These are phyloP conservation scores for Saguinus imperator DNA, from an alignment of 2,113 vertebrate species.

Conservation along the genomic window DNA sequence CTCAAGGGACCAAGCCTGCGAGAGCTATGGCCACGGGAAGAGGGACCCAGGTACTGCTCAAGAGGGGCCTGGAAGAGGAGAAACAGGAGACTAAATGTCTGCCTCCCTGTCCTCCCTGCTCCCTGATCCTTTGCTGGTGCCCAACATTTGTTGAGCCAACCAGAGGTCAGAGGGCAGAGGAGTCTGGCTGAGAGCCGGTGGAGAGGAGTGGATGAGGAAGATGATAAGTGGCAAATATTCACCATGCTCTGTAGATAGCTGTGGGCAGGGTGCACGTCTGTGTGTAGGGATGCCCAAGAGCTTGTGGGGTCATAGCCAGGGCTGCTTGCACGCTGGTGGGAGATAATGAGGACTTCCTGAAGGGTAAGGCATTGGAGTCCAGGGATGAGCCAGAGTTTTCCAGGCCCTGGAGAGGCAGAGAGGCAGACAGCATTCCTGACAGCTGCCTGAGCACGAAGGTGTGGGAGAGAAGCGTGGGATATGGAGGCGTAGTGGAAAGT, in stretches of 20 bases:
- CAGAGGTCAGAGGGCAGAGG: background rate
- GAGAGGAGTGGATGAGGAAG: background rate
- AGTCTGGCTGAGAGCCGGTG: background rate
- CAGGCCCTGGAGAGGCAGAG: background rate
- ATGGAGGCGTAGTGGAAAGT: background rate
- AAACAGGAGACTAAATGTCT: background rate
- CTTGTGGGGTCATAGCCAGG: background rate
- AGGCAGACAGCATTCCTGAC: background rate
- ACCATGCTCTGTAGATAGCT: background rate
- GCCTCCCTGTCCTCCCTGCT: background rate
- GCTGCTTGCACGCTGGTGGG: background rate
- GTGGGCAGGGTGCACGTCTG: fast-evolving
- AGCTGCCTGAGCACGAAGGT: background rate
- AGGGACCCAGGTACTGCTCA: background rate
- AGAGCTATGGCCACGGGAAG: background rate
- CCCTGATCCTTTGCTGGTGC: background rate
- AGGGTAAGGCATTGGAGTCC: background rate
- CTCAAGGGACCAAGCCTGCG: background rate
- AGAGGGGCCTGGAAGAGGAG: no score
- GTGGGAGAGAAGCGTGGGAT: background rate
- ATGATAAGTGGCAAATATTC: no score
- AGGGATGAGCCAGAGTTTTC: background rate
- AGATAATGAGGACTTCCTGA: background rate
- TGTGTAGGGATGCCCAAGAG: fast-evolving
- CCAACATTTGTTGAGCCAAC: background rate